Conservation (phyloP, 2,797 vertebrate species). For the Melanogrammus aeglefinus region DNA sequence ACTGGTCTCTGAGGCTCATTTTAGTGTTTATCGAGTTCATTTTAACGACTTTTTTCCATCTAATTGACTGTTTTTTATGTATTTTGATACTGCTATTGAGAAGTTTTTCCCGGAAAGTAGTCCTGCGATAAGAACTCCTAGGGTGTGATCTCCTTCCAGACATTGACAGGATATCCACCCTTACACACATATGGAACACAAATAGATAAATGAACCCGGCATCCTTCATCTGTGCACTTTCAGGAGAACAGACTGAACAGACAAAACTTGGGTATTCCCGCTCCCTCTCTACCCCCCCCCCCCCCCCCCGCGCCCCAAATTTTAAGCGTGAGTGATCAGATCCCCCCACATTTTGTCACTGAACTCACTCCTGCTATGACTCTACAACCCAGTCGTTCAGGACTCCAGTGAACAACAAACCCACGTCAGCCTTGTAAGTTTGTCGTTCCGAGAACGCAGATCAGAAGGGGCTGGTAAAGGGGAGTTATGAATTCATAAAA, state of each 20-base stretch:
- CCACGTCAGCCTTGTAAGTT: conserved; percentile 42
- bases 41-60: background rate
- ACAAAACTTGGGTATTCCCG: background rate
- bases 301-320: background rate
- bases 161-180: background rate
- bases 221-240: background rate
- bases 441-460: conserved; percentile 41
- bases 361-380: conserved; percentile 22
- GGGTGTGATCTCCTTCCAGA: background rate
- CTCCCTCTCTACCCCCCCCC: no score
- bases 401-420: conserved; percentile 14
- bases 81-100: background rate
- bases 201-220: background rate
- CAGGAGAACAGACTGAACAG: background rate
- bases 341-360: background rate
- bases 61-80: background rate
- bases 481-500: conserved; percentile 50
- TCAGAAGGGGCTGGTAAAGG: conserved; percentile 35
- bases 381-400: conserved; percentile 41
- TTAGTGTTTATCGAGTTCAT: background rate
- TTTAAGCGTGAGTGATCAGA: background rate
- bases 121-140: background rate
- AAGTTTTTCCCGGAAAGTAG: background rate
- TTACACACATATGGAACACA: background rate
- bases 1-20: background rate